Evolutionary conservation across 2,113 vertebrate genomes (phyloP).

Genomic region (Notarius quadriscutis): DNA sequence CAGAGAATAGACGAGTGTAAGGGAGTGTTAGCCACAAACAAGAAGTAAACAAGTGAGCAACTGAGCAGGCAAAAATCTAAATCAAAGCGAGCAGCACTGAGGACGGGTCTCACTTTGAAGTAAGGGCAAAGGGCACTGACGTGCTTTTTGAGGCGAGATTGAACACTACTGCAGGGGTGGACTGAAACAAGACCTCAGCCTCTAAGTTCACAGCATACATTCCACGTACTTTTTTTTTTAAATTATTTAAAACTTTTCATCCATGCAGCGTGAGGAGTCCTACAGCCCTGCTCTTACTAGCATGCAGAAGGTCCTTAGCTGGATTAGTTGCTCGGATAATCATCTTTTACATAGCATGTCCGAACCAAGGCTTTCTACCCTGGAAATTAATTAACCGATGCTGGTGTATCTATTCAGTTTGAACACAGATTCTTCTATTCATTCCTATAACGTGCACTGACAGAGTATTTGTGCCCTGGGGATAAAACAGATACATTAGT

Average conservation of each 20-base stretch:
- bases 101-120: not conserved
- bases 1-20: not conserved
- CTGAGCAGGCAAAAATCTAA: slow-evolving; percentile 4
- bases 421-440: slow-evolving; percentile 14
- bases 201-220: not conserved
- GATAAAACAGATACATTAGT: slow-evolving; percentile 32
- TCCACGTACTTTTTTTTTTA: not conserved
- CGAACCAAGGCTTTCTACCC: not conserved
- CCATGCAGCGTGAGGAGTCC: not conserved
- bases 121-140: slow-evolving; percentile 17
- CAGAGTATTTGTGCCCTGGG: slow-evolving; percentile 15
- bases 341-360: not conserved
- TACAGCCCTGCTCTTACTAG: not conserved
- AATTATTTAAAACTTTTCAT: not conserved
- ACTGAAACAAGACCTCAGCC: not conserved
- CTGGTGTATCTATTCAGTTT: not conserved
- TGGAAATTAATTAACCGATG: slow-evolving; percentile 25
- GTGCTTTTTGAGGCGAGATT: slow-evolving; percentile 11
- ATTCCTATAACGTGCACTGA: slow-evolving; percentile 20
- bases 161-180: slow-evolving; percentile 24
- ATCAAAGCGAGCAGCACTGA: not conserved
- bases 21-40: slow-evolving; percentile 27
- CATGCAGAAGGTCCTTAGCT: not conserved
- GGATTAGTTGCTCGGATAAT: not conserved
- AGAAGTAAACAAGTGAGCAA: not conserved